These are phyloP conservation scores for Temnothorax rugatulus DNA, from an alignment of 2,888 invertebrate genomes.

Conservation along the genomic window DNA sequence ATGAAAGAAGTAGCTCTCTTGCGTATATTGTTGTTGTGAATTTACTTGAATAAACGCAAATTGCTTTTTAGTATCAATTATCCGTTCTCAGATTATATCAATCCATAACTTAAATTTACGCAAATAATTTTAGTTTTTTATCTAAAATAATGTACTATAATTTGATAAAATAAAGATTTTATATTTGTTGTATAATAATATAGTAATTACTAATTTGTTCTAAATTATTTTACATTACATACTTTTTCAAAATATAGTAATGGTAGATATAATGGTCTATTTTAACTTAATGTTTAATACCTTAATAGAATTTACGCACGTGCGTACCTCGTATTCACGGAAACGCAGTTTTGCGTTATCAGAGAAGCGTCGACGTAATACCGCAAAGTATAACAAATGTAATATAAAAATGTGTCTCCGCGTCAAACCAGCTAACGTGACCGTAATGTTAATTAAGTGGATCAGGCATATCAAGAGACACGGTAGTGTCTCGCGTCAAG, in stretches of 20 bases:
- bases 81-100: not conserved
- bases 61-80: not conserved
- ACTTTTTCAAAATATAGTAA: not conserved
- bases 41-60: not conserved
- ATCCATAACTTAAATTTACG: not conserved
- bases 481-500: too few species aligned
- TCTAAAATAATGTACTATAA: not conserved
- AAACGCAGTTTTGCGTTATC: not conserved
- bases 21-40: not conserved
- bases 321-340: not conserved
- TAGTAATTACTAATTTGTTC: too few species aligned
- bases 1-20: not conserved
- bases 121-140: not conserved
- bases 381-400: not conserved
- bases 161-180: not conserved
- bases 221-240: not conserved
- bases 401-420: not conserved
- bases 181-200: not conserved
- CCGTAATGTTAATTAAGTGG: constrained; percentile 10
- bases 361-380: not conserved
- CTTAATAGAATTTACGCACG: not conserved
- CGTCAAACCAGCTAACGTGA: constrained; percentile 2
- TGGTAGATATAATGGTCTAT: not conserved
- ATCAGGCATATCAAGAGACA: constrained; percentile 9
- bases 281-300: too few species aligned